phyloP scores from a whole-genome alignment of 2,797 vertebrate genomes.

The Falco biarmicus region DNA sequence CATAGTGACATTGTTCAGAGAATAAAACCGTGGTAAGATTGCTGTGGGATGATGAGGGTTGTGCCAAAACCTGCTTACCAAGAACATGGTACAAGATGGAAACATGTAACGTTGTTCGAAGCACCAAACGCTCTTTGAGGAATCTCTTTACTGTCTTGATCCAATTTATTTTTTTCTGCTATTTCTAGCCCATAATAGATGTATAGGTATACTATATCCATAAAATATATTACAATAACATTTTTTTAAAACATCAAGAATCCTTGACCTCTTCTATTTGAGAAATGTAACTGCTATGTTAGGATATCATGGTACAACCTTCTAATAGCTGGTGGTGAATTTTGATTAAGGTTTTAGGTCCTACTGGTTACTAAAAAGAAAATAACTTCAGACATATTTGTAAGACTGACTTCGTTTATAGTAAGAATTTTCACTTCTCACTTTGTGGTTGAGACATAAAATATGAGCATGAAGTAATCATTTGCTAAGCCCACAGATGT shows the following conservation, averaged over 20 bases:
- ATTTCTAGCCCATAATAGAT: neutral
- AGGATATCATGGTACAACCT: neutral
- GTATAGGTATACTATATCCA: neutral
- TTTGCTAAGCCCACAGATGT: neutral
- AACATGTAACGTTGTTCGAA: neutral
- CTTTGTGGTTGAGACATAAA: neutral
- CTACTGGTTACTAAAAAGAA: neutral
- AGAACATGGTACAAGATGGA: neutral
- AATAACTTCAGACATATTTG: neutral
- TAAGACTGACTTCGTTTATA: neutral
- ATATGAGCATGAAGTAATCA: neutral
- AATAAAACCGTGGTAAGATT: neutral
- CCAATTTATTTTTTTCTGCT: neutral
- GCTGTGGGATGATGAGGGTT: neutral
- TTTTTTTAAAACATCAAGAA: neutral
- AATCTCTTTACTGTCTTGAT: neutral
- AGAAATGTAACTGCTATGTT: neutral
- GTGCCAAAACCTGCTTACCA: neutral
- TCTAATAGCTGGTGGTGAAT: neutral
- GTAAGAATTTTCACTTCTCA: neutral
- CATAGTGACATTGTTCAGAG: neutral
- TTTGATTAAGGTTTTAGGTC: neutral
- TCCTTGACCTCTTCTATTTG: neutral
- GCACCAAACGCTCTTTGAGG: neutral
- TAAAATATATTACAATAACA: neutral